Evolutionary conservation across 2,113 vertebrate genomes (phyloP), one percentile per base, ranked within the genome.

Genomic region (Cricetomys ansorgei): DNA sequence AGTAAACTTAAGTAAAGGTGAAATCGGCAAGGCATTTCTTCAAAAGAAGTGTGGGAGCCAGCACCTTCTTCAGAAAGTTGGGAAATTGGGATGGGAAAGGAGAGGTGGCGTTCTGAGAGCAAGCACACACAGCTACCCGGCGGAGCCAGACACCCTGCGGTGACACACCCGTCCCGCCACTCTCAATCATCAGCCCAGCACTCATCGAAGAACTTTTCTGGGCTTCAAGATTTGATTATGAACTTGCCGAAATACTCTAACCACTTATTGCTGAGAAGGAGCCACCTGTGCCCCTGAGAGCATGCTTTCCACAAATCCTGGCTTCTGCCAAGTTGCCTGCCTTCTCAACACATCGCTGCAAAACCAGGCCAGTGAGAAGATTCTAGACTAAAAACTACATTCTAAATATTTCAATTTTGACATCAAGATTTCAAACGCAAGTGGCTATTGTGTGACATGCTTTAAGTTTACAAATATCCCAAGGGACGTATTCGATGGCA

Each of bases 91-190:
- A 21, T 64, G 59, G 37, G 43, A 25, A 69, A 48, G 31, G 21
- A 21, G 25, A 21, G 0, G 15, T 11, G 2, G 43, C 0, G 0
- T 31, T 80, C 45, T 21, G 13, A 17, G 1, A 4, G 21, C 15
- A 65, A 40, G 8, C 5, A 0, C 21, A 29, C 11, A 7, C 45
- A 45, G 45, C 12, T 34, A 11, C 57, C 27, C 29, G 2, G 50
- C 10, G 31, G 6, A 6, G n/a, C 57, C 55, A 55, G 4, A 13
- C 5, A 4, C n/a, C 31, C 4, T 2, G n/a, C 31, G 8, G 62
- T 43, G 23, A 85, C 7, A 29, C 21, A 23, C 3, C 37, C 7
- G 15, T 37, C 27, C 40, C 34, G 23, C 21, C 27, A 10, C 69
- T 53, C 48, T 73, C 55, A 85, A 55, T 73, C 55, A 85, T 48